phyloP scores from a whole-genome alignment of 2,888 invertebrate genomes.

The Drosophila algonquin region DNA sequence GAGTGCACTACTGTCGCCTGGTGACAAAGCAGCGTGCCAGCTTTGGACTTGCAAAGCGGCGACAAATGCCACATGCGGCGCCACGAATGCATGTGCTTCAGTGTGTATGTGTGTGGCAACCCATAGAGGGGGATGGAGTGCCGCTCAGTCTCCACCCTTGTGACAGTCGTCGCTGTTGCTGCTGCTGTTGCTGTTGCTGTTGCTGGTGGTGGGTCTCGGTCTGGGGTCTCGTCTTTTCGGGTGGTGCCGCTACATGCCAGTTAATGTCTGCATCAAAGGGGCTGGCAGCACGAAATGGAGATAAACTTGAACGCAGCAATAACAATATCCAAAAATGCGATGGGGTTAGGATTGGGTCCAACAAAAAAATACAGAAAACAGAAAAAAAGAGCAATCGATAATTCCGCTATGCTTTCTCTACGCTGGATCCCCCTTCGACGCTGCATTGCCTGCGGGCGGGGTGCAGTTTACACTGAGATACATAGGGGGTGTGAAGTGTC shows the following conservation, averaged over 20 bases:
- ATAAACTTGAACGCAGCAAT: constrained; percentile 43
- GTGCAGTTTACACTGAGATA: neutral
- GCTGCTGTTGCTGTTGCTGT: neutral
- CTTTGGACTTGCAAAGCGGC: constrained; percentile 23
- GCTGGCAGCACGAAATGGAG: constrained; percentile 20
- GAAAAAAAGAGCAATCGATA: constrained; percentile 55
- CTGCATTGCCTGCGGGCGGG: constrained; percentile 12
- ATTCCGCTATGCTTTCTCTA: constrained; percentile 18
- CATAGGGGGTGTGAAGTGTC: neutral
- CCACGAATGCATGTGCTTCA: constrained; percentile 5
- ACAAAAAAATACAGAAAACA: neutral
- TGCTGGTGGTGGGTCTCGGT: no score
- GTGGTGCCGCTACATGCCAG: constrained; percentile 49
- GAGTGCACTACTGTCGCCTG: constrained; percentile 19
- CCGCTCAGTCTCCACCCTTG: constrained; percentile 16
- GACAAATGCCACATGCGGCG: constrained; percentile 37
- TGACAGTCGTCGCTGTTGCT: constrained; percentile 26
- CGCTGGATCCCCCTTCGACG: constrained; percentile 6
- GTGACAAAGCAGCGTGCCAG: constrained; percentile 33
- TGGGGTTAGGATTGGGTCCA: constrained; percentile 29
- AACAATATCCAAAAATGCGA: constrained; percentile 38
- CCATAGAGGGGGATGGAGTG: constrained; percentile 3
- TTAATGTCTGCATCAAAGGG: constrained; percentile 36
- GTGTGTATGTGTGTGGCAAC: constrained; percentile 25
- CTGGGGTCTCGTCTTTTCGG: constrained; percentile 36